phyloP scores from a whole-genome alignment of 2,113 vertebrate genomes.

The Gallinago undulata region DNA sequence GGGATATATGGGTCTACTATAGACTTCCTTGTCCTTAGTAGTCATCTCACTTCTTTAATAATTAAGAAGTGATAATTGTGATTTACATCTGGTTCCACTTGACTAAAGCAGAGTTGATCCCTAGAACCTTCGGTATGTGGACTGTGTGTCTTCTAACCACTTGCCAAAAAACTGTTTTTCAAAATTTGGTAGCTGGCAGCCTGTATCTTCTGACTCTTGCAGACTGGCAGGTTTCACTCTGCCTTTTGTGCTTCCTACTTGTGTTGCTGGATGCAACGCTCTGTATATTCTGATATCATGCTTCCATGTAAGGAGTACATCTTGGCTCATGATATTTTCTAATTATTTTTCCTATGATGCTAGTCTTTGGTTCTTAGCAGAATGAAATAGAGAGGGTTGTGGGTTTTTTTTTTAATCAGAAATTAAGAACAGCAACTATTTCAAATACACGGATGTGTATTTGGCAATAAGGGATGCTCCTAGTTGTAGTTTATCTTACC shows the following conservation, averaged over 20 bases:
- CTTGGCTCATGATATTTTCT: neutral
- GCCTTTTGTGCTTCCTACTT: neutral
- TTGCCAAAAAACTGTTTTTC: neutral
- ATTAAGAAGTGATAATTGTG: neutral
- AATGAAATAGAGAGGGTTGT: neutral
- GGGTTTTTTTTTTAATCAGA: neutral
- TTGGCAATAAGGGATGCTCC: neutral
- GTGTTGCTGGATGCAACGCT: neutral
- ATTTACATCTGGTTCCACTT: neutral
- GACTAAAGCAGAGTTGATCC: neutral
- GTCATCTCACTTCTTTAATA: neutral
- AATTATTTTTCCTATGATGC: neutral
- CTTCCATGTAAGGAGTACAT: rapidly evolving
- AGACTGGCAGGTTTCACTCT: neutral
- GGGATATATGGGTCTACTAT: neutral
- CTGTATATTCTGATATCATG: neutral
- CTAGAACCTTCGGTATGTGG: neutral
- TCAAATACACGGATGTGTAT: neutral
- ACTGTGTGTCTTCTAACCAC: neutral
- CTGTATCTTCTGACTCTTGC: neutral
- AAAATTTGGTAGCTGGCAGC: neutral
- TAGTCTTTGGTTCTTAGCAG: neutral
- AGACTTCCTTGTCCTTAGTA: neutral
- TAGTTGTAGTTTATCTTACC: neutral
- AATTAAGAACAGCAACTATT: neutral